Percentiles rank a stretch among this genome's conserved stretches.
Evolutionary conservation across 92 coral and sea anemone species (phyloP).

Genomic region (Siderastrea radians): DNA sequence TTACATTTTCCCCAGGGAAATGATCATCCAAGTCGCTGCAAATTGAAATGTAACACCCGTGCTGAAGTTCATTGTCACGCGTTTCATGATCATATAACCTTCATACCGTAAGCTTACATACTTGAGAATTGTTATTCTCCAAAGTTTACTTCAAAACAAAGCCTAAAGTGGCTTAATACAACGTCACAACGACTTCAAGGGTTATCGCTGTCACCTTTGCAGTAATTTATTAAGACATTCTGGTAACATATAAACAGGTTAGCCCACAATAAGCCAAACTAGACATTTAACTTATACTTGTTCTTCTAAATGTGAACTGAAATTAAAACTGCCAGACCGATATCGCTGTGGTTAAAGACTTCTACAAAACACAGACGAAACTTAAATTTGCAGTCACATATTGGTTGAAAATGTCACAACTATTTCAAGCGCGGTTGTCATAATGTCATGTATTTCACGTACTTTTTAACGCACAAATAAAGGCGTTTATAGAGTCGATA

Average conservation of each 20-base stretch:
- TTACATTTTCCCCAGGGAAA: not conserved
- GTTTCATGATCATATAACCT: too few relatives aligned
- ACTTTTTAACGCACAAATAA: slow-evolving; percentile 1
- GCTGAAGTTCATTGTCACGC: too few relatives aligned
- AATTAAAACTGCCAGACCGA: not conserved
- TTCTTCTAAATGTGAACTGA: not conserved
- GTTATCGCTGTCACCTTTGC: not conserved
- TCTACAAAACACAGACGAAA: not conserved
- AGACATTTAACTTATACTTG: not conserved
- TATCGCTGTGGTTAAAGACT: too few relatives aligned
- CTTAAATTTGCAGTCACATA: not conserved
- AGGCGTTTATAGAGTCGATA: not conserved
- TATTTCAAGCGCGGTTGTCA: slow-evolving; percentile 19
- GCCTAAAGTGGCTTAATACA: slow-evolving; percentile 6
- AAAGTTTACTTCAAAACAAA: slow-evolving; percentile 9
- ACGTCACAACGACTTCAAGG: not conserved
- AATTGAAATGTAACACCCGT: too few relatives aligned
- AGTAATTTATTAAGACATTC: not conserved
- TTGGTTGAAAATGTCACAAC: not conserved
- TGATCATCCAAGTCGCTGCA: not conserved
- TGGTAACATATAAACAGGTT: not conserved
- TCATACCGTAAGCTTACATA: not conserved
- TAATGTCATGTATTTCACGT: not conserved
- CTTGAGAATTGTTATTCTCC: not conserved
- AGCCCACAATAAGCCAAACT: not conserved